Evolutionary conservation across 2,888 invertebrate genomes (phyloP).

Genomic region (Sarcophaga subvicina): DNA sequence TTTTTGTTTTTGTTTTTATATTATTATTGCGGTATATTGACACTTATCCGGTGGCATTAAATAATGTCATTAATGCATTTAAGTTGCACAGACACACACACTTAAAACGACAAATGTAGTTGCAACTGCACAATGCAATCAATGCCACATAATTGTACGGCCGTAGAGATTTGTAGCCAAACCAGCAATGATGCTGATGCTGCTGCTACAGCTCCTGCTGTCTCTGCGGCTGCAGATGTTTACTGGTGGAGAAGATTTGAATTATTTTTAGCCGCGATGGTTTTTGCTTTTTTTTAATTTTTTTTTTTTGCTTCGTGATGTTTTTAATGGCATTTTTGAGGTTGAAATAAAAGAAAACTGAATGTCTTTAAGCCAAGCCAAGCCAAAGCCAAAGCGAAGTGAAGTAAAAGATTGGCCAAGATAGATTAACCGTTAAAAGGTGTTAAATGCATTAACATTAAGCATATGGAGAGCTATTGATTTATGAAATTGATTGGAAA

Average conservation of each 20-base stretch:
- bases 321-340: constrained; percentile 28
- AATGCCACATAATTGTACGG: constrained; percentile 31
- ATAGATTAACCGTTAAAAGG: constrained; percentile 58
- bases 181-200: background rate
- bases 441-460: constrained; percentile 39
- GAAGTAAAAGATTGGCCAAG: constrained; percentile 49
- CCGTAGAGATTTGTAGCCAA: background rate
- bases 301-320: background rate
- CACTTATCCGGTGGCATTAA: constrained; percentile 70
- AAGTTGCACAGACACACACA: constrained; percentile 9
- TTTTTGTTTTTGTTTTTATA: constrained; percentile 8
- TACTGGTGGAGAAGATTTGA: constrained; percentile 18
- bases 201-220: constrained; percentile 24
- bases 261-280: constrained; percentile 36
- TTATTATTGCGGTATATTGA: constrained; percentile 68
- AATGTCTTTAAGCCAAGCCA: constrained; percentile 45
- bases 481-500: constrained; percentile 64
- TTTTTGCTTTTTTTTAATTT: background rate
- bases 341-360: constrained; percentile 48
- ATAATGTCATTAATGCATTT: constrained; percentile 69
- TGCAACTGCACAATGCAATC: background rate
- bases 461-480: constrained; percentile 10
- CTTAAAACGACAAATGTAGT: background rate
- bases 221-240: constrained; percentile 7
- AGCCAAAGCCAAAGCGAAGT: no score